Percentiles rank a stretch among this genome's conserved stretches.
Conservation (phyloP, 2,113 vertebrate genomes). For the Catagonus wagneri region DNA sequence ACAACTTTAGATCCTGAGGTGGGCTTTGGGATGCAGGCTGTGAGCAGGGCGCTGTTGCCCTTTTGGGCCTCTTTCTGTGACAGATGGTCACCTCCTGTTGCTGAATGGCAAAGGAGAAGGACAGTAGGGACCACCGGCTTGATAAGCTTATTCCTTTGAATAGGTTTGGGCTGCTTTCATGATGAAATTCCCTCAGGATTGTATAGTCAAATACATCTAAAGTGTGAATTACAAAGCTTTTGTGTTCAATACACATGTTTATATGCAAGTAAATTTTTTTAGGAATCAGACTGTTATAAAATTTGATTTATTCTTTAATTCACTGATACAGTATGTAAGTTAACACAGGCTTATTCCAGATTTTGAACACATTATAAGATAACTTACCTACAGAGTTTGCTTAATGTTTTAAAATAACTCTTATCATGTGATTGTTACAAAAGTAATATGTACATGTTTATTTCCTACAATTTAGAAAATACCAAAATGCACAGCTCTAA, state of each 20-base stretch:
- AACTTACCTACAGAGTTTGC: neutral
- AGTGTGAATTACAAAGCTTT: conserved; percentile 19
- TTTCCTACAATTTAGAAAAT: conserved; percentile 35
- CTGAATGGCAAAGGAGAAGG: neutral
- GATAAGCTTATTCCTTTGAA: conserved; percentile 22
- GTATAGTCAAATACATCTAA: neutral
- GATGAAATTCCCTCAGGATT: neutral
- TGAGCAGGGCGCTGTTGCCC: neutral
- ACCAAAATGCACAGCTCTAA: neutral
- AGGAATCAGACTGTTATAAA: neutral
- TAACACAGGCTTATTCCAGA: conserved; percentile 32
- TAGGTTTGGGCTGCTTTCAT: neutral
- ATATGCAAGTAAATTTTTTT: neutral
- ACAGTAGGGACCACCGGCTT: neutral
- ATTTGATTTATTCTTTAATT: conserved; percentile 42
- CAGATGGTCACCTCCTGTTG: neutral
- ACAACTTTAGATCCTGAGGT: neutral
- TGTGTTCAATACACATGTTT: conserved; percentile 32
- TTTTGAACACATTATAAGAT: neutral
- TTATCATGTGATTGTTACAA: conserved; percentile 14
- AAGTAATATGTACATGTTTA: neutral
- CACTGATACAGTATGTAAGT: neutral
- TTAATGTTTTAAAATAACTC: conserved; percentile 44
- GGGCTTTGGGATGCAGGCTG: neutral
- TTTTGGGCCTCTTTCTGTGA: neutral